Conservation (phyloP, 1,140 invertebrate genomes). For the Drosophila sucinea region DNA sequence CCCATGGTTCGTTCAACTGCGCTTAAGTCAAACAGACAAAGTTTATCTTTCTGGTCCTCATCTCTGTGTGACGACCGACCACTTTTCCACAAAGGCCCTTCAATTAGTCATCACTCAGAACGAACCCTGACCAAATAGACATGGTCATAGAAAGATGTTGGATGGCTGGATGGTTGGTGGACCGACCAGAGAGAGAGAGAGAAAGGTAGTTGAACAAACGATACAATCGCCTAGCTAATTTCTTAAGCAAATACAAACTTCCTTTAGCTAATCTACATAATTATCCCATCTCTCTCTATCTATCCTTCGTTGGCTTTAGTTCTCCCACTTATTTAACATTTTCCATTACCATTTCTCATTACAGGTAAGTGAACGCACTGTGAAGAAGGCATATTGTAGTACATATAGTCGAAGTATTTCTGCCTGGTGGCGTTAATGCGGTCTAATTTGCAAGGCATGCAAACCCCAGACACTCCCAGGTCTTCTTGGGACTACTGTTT, state of each 20-base stretch:
- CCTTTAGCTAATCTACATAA: slow-evolving; percentile 70
- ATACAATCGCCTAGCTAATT: slow-evolving; percentile 62
- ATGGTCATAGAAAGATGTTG: not conserved
- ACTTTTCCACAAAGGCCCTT: slow-evolving; percentile 26
- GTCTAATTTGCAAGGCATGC: slow-evolving; percentile 74
- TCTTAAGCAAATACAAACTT: slow-evolving; percentile 71
- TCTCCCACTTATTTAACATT: not conserved
- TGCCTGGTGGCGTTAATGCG: slow-evolving; percentile 68
- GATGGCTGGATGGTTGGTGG: not conserved
- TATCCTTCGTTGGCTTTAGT: not conserved
- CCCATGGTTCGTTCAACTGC: slow-evolving; percentile 52
- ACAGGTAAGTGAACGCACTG: slow-evolving; percentile 59
- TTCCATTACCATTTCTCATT: slow-evolving; percentile 33
- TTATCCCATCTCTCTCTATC: slow-evolving; percentile 39
- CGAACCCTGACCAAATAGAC: slow-evolving; percentile 17
- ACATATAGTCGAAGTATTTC: slow-evolving; percentile 38
- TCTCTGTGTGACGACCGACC: not conserved
- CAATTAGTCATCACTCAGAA: slow-evolving; percentile 65
- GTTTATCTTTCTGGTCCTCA: slow-evolving; percentile 32
- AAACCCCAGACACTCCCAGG: slow-evolving; percentile 7
- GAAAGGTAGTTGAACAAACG: slow-evolving; percentile 16
- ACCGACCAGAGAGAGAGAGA: not conserved
- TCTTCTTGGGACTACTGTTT: slow-evolving; percentile 50
- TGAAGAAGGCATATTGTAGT: not conserved
- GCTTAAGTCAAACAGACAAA: slow-evolving; percentile 31